Conservation (phyloP, 2,888 invertebrate genomes). For the Amorpha juglandis region DNA sequence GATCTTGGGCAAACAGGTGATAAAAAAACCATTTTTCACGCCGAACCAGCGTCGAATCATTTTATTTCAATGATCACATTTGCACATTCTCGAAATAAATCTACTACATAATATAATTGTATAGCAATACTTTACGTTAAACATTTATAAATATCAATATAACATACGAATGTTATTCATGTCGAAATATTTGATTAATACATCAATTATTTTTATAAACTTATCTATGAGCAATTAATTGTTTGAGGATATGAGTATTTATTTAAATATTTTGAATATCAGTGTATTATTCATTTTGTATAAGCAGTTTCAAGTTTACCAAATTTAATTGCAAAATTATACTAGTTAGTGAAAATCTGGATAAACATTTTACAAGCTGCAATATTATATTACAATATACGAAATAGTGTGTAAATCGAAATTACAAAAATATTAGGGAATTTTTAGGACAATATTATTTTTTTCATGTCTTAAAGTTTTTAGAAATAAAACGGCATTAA, state of each 20-base stretch:
- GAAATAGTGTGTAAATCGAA: slow-evolving; percentile 46
- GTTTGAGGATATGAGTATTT: slow-evolving; percentile 30
- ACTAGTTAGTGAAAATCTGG: slow-evolving; percentile 33
- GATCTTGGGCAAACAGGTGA: background rate
- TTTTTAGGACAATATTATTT: slow-evolving; percentile 34
- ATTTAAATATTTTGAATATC: slow-evolving; percentile 15
- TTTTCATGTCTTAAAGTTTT: background rate
- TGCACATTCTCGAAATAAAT: slow-evolving; percentile 66
- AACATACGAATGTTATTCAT: slow-evolving; percentile 35
- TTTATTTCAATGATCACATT: slow-evolving; percentile 65
- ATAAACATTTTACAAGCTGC: slow-evolving; percentile 31
- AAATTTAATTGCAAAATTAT: slow-evolving; percentile 26
- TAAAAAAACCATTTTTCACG: slow-evolving; percentile 18
- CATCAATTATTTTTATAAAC: slow-evolving; percentile 22
- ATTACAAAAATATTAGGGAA: slow-evolving; percentile 57
- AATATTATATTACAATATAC: slow-evolving; percentile 25
- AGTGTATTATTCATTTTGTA: slow-evolving; percentile 1
- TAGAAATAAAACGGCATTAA: background rate
- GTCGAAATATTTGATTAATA: slow-evolving; percentile 39
- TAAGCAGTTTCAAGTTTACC: background rate
- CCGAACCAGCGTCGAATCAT: slow-evolving; percentile 40
- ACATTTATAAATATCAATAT: slow-evolving; percentile 53
- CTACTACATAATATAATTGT: slow-evolving; percentile 61
- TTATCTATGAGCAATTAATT: slow-evolving; percentile 50
- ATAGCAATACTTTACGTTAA: slow-evolving; percentile 54